Evolutionary conservation across 1,140 invertebrate genomes (phyloP), one percentile per base, ranked within the genome.

Genomic region (Leptinotarsa lineolata): DNA sequence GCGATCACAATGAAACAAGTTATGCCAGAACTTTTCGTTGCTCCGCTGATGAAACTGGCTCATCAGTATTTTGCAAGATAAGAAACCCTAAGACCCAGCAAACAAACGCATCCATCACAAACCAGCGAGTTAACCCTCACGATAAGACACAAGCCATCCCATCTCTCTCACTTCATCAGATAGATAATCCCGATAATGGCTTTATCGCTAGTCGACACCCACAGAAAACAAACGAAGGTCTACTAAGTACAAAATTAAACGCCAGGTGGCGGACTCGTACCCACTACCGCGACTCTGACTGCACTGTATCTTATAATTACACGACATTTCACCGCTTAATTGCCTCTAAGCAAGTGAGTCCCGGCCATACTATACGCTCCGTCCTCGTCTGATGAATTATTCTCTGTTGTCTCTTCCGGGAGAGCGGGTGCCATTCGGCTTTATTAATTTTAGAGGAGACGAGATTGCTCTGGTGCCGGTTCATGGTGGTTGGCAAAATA

Each of bases 191-290:
- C n/a, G 15, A 18, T 54, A 54, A 54, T 54, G 48, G n/a, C 48
- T 54, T 18, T 54, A 54, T 54, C 48, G 48, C 48, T 54, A 54
- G 48, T 16, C 15, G n/a, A 18, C 48, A 54, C 48, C 48, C 48
- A 13, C 48, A 54, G 48, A 54, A 54, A 54, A 54, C 48, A 54
- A 54, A 54, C 48, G 48, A 54, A 54, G 48, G 48, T 54, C 48
- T 18, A 16, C 15, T 64, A 22, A 64, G 61, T 64, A 64, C 8
- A 64, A 64, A 64, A 64, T 64, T 64, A 64, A 64, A 64, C 61
- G 61, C 15, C 61, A 64, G 61, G 61, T 64, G 61, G 61, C 61
- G 15, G 61, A 20, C 61, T 64, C 21, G n/a, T 18, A 22, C 30
- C 4, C 22, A 66, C 22, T 16, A 15, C n/a, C 64, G 39, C 64